Base-by-base conservation (phyloP, 1,140 invertebrate species). In the Macrobrachium nipponense region DNA sequence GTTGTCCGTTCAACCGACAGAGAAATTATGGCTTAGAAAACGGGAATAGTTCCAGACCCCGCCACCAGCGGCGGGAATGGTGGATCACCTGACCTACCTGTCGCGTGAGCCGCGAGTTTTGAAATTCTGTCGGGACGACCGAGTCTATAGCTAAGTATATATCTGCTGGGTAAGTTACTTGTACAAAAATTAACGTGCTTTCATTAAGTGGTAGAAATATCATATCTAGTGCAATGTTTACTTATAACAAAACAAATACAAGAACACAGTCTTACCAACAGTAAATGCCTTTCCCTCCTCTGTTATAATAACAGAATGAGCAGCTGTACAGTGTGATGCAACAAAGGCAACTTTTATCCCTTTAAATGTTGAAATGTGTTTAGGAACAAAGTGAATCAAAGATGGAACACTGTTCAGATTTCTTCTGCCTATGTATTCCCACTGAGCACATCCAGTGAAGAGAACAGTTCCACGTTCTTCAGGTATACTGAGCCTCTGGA, bases 271-370 rank as follows among this genome's bases (percentile, higher is more conserved):
- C 20, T 90, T 92, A 92, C 96, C 97, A 92, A 97, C 97, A 15
- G 95, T 95, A 89, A 96, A 93, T 18, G 94, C 96, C 92, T 95
- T 95, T 60, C 96, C 96, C 87, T 97, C 95, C 90, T 96, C 95
- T 14, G 95, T 96, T 51, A 98, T 94, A 72, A 97, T 92, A 84
- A 98, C 94, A 89, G 94, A 95, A 90, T 98, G 97, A 79, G 95
- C 95, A 61, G 96, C 94, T 82, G 94, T 93, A 89, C 95, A 96
- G 58, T 96, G 95, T 89, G 96, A 96, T 8, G 94, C 94, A 64
- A 96, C 94, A 70, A 95, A 92, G 27, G 95, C 93, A 82, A 96
- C 94, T 92, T 94, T 91, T 36, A 93, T 89, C 17, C 90, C 91
- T 36, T 90, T 88, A 59, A 92, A 83, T 17, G 90, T 88, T 36